phyloP scores from a whole-genome alignment of 2,113 vertebrate genomes.

The Callithrix jacchus region DNA sequence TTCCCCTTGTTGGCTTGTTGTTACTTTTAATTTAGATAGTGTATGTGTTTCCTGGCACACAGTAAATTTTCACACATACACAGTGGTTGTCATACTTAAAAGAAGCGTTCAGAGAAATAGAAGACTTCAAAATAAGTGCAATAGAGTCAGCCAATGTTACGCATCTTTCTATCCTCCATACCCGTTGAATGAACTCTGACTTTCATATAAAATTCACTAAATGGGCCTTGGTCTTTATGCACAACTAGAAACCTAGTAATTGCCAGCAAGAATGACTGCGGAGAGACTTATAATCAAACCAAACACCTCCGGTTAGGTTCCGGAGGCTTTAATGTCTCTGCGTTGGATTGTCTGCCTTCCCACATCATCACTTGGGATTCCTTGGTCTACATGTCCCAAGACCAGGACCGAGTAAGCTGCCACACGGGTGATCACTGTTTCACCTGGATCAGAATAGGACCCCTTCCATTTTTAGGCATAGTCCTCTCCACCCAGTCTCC shows the following conservation, averaged over 20 bases:
- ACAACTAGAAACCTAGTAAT: neutral
- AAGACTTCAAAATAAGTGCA: neutral
- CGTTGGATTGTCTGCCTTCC: accelerated
- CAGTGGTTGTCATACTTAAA: neutral
- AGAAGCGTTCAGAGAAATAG: neutral
- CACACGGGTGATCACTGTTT: neutral
- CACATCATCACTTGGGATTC: neutral
- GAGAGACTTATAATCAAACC: neutral
- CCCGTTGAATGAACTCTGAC: neutral
- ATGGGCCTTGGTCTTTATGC: neutral
- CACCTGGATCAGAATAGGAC: too few relatives aligned
- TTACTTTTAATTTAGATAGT: neutral
- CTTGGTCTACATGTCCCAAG: neutral
- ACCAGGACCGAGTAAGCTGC: neutral
- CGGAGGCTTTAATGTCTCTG: neutral
- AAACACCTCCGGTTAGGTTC: neutral
- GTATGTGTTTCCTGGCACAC: neutral
- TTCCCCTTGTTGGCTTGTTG: neutral
- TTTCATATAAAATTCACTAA: neutral
- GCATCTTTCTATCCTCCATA: neutral
- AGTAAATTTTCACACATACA: neutral
- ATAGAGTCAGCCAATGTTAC: neutral
- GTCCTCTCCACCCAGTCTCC: neutral
- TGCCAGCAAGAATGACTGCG: neutral
- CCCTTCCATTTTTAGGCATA: neutral